Base-by-base conservation (phyloP, 1,140 invertebrate species). In the Triops cancriformis region DNA sequence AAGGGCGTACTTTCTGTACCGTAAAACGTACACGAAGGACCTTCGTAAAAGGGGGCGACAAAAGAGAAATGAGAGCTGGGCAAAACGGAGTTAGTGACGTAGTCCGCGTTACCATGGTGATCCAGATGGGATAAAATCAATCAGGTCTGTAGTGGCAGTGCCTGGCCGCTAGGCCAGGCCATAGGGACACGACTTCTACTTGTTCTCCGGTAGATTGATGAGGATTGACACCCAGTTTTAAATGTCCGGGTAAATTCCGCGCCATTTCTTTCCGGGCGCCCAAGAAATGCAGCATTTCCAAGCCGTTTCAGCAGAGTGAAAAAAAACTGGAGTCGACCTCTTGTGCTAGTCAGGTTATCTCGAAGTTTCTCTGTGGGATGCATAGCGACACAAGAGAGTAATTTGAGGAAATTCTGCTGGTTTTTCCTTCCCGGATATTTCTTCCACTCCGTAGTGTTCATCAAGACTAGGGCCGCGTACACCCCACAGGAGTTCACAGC, bases 81-180 rank as follows among this genome's bases (percentile, higher is more conserved):
- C 51, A 18, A 64, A 64, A 64, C 18, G 51, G 51, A 64, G 51
- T 64, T 64, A 64, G 51, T 64, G 51, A 64, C 51, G 51, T 64
- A 64, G 51, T 23, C 51, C 14, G 51, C 51, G 51, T 64, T 64
- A 64, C 51, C 51, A 64, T 64, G 51, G 51, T 23, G 51, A 64
- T 64, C 51, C 51, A 64, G 51, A 64, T 64, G 51, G 51, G 51
- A 64, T 64, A 64, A 64, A 64, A 64, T 64, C 51, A 64, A 64
- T 64, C 51, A 64, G 51, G 51, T 64, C 51, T 64, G 51, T 64
- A 64, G 51, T 64, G 51, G n/a, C 51, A 64, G 51, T 64, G 51
- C 51, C 51, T 64, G 51, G 51, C 7, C 51, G 51, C 51, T 14
- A 64, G 51, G 51, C 51, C 51, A 64, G 51, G 51, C 51, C 51